phyloP scores from a whole-genome alignment of 2,797 vertebrate species.

The Pangasius macronema region DNA sequence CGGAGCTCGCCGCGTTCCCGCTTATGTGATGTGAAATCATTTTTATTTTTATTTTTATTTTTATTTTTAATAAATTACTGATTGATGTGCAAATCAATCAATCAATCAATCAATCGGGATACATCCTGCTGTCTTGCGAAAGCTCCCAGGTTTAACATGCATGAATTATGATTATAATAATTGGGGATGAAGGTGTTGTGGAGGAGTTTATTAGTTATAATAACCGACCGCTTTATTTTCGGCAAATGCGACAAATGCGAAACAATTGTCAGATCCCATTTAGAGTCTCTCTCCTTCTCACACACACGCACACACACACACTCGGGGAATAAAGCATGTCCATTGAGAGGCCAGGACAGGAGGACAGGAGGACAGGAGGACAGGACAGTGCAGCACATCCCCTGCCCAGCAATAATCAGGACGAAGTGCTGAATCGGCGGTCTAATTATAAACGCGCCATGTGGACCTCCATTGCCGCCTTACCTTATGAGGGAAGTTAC shows the following conservation, averaged over 20 bases:
- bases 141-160: too few relatives aligned
- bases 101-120: neutral
- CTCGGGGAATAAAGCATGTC: conserved; percentile 68
- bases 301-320: conserved; percentile 63
- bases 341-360: conserved; percentile 71
- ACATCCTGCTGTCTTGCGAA: neutral
- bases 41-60: neutral
- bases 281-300: neutral
- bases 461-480: conserved; percentile 92
- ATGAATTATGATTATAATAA: neutral
- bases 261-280: neutral
- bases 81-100: neutral
- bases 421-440: conserved; percentile 99
- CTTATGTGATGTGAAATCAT: neutral
- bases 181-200: neutral
- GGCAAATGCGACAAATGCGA: neutral
- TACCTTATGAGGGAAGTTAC: conserved; percentile 95
- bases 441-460: conserved; percentile 99
- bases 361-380: conserved; percentile 68
- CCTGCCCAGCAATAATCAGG: conserved; percentile 85
- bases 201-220: neutral
- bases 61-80: neutral
- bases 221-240: neutral
- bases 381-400: conserved; percentile 82
- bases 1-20: neutral